Percentiles rank a stretch among this genome's conserved stretches.
Evolutionary conservation across 1,140 invertebrate genomes (phyloP).

Genomic region (Drosophila prosaltans): DNA sequence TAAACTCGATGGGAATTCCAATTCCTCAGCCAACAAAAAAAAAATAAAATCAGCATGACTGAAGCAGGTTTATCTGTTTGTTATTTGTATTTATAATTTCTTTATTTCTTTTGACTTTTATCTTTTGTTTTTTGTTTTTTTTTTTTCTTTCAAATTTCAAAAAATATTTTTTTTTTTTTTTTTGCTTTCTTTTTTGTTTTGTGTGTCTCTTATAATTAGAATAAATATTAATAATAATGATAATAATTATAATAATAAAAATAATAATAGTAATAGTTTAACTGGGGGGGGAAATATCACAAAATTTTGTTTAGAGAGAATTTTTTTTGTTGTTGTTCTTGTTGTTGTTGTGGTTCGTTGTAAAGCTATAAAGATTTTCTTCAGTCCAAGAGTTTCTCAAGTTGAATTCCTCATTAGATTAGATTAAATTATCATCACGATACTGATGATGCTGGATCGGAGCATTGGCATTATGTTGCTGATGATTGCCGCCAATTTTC

Average conservation of each 20-base stretch:
- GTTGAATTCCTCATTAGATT: not conserved
- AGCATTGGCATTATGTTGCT: slow-evolving; percentile 42
- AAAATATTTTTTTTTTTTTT: too few species aligned
- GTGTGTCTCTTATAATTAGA: slow-evolving; percentile 58
- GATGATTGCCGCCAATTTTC: slow-evolving; percentile 64
- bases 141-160: not conserved
- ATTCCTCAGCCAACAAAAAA: slow-evolving; percentile 27
- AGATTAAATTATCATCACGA: slow-evolving; percentile 71
- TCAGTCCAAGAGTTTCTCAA: slow-evolving; percentile 56
- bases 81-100: slow-evolving; percentile 55
- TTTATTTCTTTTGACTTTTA: slow-evolving; percentile 51
- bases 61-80: slow-evolving; percentile 55
- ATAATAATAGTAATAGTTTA: slow-evolving; percentile 32
- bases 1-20: slow-evolving; percentile 69
- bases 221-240: slow-evolving; percentile 63
- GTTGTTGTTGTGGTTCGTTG: slow-evolving; percentile 21
- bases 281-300: slow-evolving; percentile 62
- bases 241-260: slow-evolving; percentile 30
- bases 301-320: slow-evolving; percentile 42
- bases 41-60: slow-evolving; percentile 74
- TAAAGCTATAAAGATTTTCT: slow-evolving; percentile 67
- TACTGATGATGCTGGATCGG: slow-evolving; percentile 33
- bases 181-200: slow-evolving; percentile 21
- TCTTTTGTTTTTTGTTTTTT: slow-evolving; percentile 55
- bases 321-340: slow-evolving; percentile 20